These are phyloP conservation scores for Eretmochelys imbricata DNA, from an alignment of 2,113 vertebrate species.

Conservation along the genomic window DNA sequence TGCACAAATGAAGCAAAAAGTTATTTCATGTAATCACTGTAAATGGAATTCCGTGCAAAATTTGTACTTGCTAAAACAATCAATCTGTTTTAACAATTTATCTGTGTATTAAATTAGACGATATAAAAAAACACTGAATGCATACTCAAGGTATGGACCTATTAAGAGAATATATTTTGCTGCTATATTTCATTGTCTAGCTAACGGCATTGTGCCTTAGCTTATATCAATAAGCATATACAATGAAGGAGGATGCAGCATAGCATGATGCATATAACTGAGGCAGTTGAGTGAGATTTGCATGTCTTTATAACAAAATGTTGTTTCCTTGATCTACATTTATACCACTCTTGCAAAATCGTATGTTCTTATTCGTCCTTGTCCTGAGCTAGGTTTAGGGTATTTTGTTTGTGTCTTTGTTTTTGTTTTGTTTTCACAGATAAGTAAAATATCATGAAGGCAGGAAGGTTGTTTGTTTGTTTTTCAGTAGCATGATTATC, in stretches of 20 bases:
- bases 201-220: neutral
- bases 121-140: neutral
- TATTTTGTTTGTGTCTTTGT: no score
- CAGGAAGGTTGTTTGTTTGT: neutral
- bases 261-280: neutral
- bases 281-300: neutral
- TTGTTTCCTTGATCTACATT: neutral
- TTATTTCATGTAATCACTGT: neutral
- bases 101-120: neutral
- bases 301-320: neutral
- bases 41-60: neutral
- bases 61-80: neutral
- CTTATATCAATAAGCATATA: neutral
- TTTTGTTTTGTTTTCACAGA: no score
- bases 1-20: fast-evolving
- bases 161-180: neutral
- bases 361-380: neutral
- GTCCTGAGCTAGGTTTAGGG: neutral
- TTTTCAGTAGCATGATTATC: fast-evolving
- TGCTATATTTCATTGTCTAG: neutral
- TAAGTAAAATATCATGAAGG: no score
- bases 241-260: neutral
- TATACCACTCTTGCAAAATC: neutral
- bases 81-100: neutral
- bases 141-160: neutral